Evolutionary conservation across 2,888 invertebrate genomes (phyloP), one percentile per base, ranked within the genome.

Genomic region (Drosophila anomelani): DNA sequence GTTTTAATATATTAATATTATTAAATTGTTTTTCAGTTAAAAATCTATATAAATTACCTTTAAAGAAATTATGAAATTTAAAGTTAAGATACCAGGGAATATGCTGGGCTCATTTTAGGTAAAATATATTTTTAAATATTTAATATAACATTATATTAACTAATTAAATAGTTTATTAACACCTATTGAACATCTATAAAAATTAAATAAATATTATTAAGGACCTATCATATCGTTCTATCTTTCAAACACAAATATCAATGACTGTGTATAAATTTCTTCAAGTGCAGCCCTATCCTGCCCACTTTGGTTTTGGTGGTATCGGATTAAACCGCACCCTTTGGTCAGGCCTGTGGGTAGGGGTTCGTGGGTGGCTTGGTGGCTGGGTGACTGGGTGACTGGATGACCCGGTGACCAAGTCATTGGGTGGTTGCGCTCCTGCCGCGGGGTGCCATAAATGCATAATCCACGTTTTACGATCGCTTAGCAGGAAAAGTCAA

Each of bases 401-500:
- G 47, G 41, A 56, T 75, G 79, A 38, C 17, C 17, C 32, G 36
- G n/a, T 46, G 9, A n/a, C 32, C 38, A 51, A 32, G 32, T 51
- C 68, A 73, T 68, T 77, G 77, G 66, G 43, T 47, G 59, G 36
- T 46, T 76, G 47, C 57, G 61, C 62, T 53, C 43, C 17, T 66
- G 68, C 69, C 71, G 71, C 67, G 55, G 58, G 75, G 63, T 60
- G 68, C 77, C 85, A 85, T 89, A 90, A 90, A 90, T 76, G 63
- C 75, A 84, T 81, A 82, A 80, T 81, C 81, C 85, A 79, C 81
- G 80, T 80, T 90, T 90, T 89, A 88, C 80, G 81, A 87, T 84
- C 82, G 84, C 82, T 91, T 91, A 91, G 80, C 85, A 82, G 81
- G 90, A 91, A 91, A 91, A 91, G 89, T 91, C 91, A 91, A 91